These are phyloP conservation scores for Planococcus citri DNA, from an alignment of 1,140 invertebrate species.

Conservation along the genomic window DNA sequence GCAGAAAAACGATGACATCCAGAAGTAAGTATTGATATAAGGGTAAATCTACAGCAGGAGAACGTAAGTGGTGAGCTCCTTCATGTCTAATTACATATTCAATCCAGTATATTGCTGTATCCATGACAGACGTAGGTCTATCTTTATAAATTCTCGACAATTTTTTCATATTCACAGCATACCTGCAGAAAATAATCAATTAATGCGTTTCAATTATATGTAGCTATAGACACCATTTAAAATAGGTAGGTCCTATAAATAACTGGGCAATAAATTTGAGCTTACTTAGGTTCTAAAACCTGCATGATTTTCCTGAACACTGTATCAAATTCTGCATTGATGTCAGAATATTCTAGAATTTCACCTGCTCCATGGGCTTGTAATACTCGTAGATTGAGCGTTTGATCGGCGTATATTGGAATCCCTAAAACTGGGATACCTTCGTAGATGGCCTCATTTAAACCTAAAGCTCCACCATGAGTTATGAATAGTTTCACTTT, in stretches of 20 bases:
- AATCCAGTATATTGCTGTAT: constrained; percentile 44
- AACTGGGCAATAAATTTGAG: too few species aligned
- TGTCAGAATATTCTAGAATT: constrained; percentile 31
- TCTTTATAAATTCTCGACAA: constrained; percentile 22
- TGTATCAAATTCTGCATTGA: constrained; percentile 26
- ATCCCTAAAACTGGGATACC: constrained; percentile 53
- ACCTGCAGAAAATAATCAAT: background rate
- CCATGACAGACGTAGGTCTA: constrained; percentile 36
- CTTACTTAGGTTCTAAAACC: background rate
- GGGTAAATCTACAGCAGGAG: constrained; percentile 18
- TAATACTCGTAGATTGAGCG: constrained; percentile 33
- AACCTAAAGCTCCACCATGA: constrained; percentile 52
- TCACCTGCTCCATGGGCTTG: constrained; percentile 24
- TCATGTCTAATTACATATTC: constrained; percentile 40
- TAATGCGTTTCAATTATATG: background rate
- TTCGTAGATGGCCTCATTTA: constrained; percentile 54
- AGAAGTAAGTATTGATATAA: constrained; percentile 25
- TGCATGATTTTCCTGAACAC: constrained; percentile 26
- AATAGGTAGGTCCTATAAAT: background rate
- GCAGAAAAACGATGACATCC: constrained; percentile 22
- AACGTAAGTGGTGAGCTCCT: constrained; percentile 28
- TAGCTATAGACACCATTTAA: background rate
- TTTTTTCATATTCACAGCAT: background rate
- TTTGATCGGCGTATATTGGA: constrained; percentile 51
- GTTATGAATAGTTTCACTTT: constrained; percentile 54